Percentiles rank a stretch among this genome's conserved stretches.
These are phyloP conservation scores for Henricia sp. DNA, from an alignment of 53 echinoderm and acorn worm genomes.

Conservation along the genomic window DNA sequence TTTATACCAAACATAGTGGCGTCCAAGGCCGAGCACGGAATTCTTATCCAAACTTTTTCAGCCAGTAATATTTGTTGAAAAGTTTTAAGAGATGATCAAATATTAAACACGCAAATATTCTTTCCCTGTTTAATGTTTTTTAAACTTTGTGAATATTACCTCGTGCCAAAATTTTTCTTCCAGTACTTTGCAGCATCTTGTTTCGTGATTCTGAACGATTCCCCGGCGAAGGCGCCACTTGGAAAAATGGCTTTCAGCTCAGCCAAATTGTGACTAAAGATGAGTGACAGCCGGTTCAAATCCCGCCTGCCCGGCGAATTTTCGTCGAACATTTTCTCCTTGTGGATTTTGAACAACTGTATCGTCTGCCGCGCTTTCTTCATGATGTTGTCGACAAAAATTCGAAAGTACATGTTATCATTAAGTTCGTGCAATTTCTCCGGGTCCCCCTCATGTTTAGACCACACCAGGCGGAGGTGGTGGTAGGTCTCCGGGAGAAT, in stretches of 20 bases:
- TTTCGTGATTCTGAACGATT: slow-evolving; percentile 92
- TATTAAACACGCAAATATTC: too few relatives aligned
- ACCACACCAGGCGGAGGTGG: slow-evolving; percentile 93
- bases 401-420: slow-evolving; percentile 95
- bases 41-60: too few relatives aligned
- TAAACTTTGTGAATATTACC: too few relatives aligned
- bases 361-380: slow-evolving; percentile 95
- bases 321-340: slow-evolving; percentile 99
- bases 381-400: slow-evolving; percentile 98
- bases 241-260: slow-evolving; percentile 96
- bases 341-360: slow-evolving; percentile 92
- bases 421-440: slow-evolving; percentile 84
- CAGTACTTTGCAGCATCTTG: slow-evolving; percentile 96
- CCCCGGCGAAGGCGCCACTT: slow-evolving; percentile 83
- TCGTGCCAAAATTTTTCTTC: slow-evolving; percentile 95
- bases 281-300: slow-evolving; percentile 89
- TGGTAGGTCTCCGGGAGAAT: slow-evolving; percentile 98
- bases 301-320: slow-evolving; percentile 79
- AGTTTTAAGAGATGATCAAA: too few relatives aligned
- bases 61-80: too few relatives aligned
- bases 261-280: slow-evolving; percentile 97
- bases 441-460: slow-evolving; percentile 83
- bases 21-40: too few relatives aligned
- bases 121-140: too few relatives aligned
- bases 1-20: too few relatives aligned